These are phyloP conservation scores for Meloe dianella DNA, from an alignment of 2,888 invertebrate genomes.

Conservation along the genomic window DNA sequence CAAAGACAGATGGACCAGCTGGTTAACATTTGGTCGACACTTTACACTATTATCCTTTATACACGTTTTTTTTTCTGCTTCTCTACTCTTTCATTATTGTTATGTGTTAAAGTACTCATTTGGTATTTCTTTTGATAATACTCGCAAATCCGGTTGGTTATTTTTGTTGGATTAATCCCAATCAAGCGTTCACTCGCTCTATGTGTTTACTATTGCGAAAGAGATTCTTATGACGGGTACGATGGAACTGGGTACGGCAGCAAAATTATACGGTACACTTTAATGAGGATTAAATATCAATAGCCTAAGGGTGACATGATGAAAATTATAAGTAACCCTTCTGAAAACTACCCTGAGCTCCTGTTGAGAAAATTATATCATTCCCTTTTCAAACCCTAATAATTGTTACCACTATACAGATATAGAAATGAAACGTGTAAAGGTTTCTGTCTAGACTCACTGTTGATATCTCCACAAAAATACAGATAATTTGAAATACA, in stretches of 20 bases:
- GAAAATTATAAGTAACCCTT: not conserved
- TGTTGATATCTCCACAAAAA: no score
- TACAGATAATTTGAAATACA: no score
- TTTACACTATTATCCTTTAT: not conserved
- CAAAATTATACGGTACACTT: conserved; percentile 27
- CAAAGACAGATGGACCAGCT: conserved; percentile 25
- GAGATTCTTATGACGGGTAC: conserved; percentile 28
- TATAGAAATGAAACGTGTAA: not conserved
- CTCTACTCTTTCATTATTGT: conserved; percentile 11
- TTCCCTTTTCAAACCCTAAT: not conserved
- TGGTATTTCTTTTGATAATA: conserved; percentile 21
- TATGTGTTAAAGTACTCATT: conserved; percentile 14
- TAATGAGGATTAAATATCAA: conserved; percentile 30
- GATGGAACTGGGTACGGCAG: conserved; percentile 18
- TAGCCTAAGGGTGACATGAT: not conserved
- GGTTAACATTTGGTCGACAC: conserved; percentile 10
- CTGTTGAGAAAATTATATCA: not conserved
- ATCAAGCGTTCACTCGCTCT: conserved; percentile 10
- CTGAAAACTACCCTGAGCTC: not conserved
- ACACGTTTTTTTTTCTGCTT: not conserved
- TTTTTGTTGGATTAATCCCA: conserved; percentile 22
- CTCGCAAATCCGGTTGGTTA: conserved; percentile 30
- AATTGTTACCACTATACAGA: no score
- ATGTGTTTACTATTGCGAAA: conserved; percentile 27
- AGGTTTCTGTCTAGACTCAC: not conserved